A percentile compares a stretch with the other conserved stretches of the same genome.
Conservation (phyloP, 2,888 invertebrate genomes). For the Parnassius mnemosyne region DNA sequence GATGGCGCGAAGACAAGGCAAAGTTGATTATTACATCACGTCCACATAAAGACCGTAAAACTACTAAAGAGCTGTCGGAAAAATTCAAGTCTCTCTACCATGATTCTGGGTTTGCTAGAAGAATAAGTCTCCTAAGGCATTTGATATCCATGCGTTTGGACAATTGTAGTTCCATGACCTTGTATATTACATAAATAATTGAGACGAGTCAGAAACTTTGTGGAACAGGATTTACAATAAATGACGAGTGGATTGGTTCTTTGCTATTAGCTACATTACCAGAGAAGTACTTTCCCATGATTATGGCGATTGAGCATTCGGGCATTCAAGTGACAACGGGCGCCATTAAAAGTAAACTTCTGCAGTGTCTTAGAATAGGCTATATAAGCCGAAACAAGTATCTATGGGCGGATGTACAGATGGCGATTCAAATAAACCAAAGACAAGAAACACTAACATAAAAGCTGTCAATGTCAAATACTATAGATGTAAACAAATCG, state of each 20-base stretch:
- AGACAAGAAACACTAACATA: not conserved
- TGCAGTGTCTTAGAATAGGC: not conserved
- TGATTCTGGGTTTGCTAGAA: no score
- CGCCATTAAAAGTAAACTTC: constrained; percentile 27
- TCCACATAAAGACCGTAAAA: no score
- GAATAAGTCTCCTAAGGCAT: no score
- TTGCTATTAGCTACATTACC: constrained; percentile 26
- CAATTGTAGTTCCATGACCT: no score
- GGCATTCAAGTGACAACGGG: constrained; percentile 22
- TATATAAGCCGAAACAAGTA: no score
- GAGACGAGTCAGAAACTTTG: no score
- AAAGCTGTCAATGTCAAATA: constrained; percentile 1
- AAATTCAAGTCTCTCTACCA: no score
- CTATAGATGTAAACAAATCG: not conserved
- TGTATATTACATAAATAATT: no score
- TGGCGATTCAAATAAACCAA: not conserved
- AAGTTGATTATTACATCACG: no score
- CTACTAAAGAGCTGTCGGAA: no score
- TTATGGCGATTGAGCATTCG: constrained; percentile 28
- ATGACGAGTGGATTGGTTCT: constrained; percentile 21
- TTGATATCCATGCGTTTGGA: no score
- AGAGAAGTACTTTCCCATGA: constrained; percentile 26
- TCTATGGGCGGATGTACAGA: not conserved
- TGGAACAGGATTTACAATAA: not conserved
- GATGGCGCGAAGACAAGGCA: no score